phyloP scores from a whole-genome alignment of 2,797 vertebrate species.

The Cygnus olor region DNA sequence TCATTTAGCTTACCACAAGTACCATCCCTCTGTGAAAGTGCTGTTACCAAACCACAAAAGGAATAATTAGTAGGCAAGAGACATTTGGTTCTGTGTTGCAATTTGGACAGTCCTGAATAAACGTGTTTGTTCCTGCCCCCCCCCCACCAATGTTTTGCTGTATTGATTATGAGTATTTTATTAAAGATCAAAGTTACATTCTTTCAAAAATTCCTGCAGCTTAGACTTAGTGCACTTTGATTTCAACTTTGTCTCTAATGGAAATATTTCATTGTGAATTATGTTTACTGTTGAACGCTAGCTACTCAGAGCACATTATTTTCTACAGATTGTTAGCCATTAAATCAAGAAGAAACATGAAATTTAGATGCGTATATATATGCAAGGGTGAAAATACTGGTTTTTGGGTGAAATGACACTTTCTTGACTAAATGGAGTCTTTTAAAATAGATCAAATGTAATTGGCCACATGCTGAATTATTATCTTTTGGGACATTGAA shows the following conservation, averaged over 20 bases:
- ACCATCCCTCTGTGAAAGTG: not conserved
- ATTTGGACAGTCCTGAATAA: conserved; percentile 7
- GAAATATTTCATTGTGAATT: not conserved
- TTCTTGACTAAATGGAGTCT: not conserved
- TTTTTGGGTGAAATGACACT: not conserved
- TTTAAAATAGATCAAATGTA: not conserved
- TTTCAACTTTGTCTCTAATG: not conserved
- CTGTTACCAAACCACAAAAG: conserved; percentile 18
- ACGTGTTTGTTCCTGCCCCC: not conserved
- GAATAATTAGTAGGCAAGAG: conserved; percentile 33
- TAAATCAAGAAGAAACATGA: not conserved
- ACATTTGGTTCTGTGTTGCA: not conserved
- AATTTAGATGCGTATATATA: not conserved
- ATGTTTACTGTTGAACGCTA: not conserved
- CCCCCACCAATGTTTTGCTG: not conserved
- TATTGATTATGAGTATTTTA: not conserved
- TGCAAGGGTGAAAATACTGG: not conserved
- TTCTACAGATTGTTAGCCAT: not conserved
- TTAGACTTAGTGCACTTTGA: not conserved
- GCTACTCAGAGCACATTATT: too few species aligned
- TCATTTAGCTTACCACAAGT: not conserved
- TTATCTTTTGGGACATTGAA: not conserved
- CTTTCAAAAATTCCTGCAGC: not conserved
- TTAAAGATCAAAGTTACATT: not conserved
- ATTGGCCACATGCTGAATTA: not conserved